Conservation (phyloP, 2,113 vertebrate species). For the Tragelaphus strepsiceros region DNA sequence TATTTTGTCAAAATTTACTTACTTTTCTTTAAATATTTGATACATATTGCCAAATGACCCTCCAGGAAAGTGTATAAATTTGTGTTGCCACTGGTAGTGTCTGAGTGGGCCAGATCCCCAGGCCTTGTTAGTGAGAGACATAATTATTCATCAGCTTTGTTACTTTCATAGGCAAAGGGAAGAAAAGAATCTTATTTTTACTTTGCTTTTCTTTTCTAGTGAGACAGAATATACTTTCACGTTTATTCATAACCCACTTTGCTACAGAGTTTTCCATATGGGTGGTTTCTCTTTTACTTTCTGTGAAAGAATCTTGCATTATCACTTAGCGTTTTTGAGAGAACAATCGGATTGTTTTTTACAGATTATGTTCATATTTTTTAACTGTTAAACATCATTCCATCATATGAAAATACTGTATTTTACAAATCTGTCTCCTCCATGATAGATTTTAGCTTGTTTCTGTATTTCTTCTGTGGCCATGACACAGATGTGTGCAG, state of each 20-base stretch:
- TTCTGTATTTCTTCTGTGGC: not conserved
- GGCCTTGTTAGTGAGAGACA: not conserved
- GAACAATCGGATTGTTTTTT: not conserved
- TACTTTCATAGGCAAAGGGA: not conserved
- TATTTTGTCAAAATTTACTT: not conserved
- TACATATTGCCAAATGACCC: not conserved
- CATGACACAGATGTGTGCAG: not conserved
- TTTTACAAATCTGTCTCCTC: not conserved
- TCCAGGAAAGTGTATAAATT: not conserved
- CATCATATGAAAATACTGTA: not conserved
- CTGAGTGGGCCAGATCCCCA: not conserved
- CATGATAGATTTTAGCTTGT: not conserved
- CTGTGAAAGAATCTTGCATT: not conserved
- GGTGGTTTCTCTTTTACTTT: not conserved
- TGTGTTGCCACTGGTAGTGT: not conserved
- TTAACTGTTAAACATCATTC: not conserved
- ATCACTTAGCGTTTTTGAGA: not conserved
- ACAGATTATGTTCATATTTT: not conserved
- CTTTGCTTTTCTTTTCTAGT: not conserved
- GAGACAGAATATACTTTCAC: not conserved
- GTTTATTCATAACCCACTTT: not conserved
- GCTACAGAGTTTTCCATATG: not conserved
- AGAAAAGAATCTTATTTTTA: not conserved
- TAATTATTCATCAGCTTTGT: not conserved
- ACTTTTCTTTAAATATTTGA: not conserved